A percentile compares a stretch with the other conserved stretches of the same genome.
Evolutionary conservation across 2,797 vertebrate genomes (phyloP).

Genomic region (Australoheros facetus): DNA sequence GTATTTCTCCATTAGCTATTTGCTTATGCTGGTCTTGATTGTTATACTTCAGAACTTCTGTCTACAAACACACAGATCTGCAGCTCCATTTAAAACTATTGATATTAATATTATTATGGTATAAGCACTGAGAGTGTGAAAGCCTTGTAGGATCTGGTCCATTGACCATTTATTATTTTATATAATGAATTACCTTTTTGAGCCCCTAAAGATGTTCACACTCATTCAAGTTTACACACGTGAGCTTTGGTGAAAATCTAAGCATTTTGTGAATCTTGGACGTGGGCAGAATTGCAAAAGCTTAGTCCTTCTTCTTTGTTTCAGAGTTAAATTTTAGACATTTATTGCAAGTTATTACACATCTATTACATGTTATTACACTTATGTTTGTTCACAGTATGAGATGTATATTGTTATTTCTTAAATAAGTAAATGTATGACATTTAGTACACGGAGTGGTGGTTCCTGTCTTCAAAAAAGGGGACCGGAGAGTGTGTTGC

Average conservation of each 20-base stretch:
- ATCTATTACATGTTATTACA: neutral
- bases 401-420: neutral
- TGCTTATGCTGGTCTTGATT: neutral
- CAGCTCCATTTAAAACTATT: too few species aligned
- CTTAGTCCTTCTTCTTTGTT: neutral
- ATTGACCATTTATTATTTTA: neutral
- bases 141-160: neutral
- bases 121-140: neutral
- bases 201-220: too few species aligned
- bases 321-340: neutral
- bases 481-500: neutral
- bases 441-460: neutral
- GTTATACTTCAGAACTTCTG: neutral
- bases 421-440: neutral
- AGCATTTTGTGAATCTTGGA: neutral
- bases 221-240: neutral
- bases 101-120: too few species aligned
- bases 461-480: neutral
- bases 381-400: rapidly evolving
- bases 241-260: neutral
- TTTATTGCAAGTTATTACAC: neutral
- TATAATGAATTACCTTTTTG: neutral
- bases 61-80: neutral
- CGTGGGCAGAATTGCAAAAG: too few species aligned
- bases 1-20: rapidly evolving